Evolutionary conservation across 2,113 vertebrate genomes (phyloP), one percentile per base, ranked within the genome.

Genomic region (Dunckerocampus dactyliophorus): DNA sequence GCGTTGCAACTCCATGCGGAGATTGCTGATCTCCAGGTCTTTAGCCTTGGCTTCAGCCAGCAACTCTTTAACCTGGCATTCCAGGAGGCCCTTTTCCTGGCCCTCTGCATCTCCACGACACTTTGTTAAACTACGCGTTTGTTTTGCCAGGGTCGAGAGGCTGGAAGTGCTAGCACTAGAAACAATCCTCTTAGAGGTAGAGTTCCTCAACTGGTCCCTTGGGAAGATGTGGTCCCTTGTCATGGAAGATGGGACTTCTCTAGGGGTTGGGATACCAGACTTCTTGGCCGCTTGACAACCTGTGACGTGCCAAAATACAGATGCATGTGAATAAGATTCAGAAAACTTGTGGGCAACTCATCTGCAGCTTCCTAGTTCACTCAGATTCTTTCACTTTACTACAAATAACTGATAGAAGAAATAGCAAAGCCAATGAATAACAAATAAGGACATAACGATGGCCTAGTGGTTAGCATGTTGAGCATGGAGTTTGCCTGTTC

Each of bases 1-100:
- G 69, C 89, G 91, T 81, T 95, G 94, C 66, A 98, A 74, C 77
- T 97, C 97, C 67, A 82, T 92, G 24, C 92, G 93, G 47, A 99
- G 94, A 72, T 90, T 93, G 75, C 88, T 93, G 42, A 99, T 98
- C 85, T 98, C 94, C 1, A 90, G 92, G 66, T 99, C 96, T 89
- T 98, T 99, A 0, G 92, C 91, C 76, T 98, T 98, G 48, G 94
- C 93, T 70, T 98, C 95, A 21, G 94, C 92, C 82, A 98, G 77
- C 47, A 99, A 92, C 47, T 95, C 96, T 73, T 93, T 96, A 54
- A 99, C 92, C 71, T 96, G 95, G 71, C 90, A 84, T 89, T 98
- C 95, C 59, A 98, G 86, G 31, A 91, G 78, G 0, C 91, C 90
- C 76, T 80, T 93, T 67, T 96, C 95, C 47, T 85, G 84, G 1